These are phyloP conservation scores for Apostichopus leukothele DNA, from an alignment of 53 echinoderm and acorn worm genomes.

Conservation along the genomic window DNA sequence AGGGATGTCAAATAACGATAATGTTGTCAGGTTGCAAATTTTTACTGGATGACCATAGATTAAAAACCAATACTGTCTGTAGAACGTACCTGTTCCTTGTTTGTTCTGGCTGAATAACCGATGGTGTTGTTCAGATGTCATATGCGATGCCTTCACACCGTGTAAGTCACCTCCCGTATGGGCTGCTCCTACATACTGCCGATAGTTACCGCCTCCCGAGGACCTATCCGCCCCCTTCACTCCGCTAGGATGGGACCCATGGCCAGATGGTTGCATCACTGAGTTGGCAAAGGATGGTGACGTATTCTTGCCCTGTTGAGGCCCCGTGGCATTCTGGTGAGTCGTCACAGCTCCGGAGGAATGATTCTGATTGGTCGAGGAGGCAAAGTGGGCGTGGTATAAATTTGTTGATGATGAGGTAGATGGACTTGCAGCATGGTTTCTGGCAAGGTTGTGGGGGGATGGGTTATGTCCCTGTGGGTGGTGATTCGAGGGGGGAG, in stretches of 20 bases:
- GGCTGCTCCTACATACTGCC: background rate
- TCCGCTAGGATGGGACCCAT: background rate
- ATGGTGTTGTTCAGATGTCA: conserved; percentile 22
- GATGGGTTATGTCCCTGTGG: background rate
- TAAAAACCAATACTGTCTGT: background rate
- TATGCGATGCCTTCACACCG: conserved; percentile 1
- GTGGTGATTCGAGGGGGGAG: conserved; percentile 26
- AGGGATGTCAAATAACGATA: no score
- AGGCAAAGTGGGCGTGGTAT: conserved; percentile 28
- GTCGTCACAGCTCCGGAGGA: conserved; percentile 1
- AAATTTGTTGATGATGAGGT: conserved; percentile 42
- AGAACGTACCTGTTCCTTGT: conserved; percentile 1
- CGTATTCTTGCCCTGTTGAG: conserved; percentile 11
- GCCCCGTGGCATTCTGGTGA: conserved; percentile 1
- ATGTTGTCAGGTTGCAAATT: no score
- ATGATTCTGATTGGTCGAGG: conserved; percentile 42
- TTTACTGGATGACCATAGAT: no score
- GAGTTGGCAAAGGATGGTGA: conserved; percentile 12
- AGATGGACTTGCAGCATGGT: conserved; percentile 34
- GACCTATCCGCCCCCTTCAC: conserved; percentile 6
- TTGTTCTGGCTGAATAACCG: conserved; percentile 30
- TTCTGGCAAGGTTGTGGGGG: conserved; percentile 24
- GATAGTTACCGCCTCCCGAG: background rate
- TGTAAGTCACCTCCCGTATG: background rate
- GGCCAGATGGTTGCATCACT: background rate